Base-by-base conservation (phyloP, 1,140 invertebrate species). In the Eumaeus atala region DNA sequence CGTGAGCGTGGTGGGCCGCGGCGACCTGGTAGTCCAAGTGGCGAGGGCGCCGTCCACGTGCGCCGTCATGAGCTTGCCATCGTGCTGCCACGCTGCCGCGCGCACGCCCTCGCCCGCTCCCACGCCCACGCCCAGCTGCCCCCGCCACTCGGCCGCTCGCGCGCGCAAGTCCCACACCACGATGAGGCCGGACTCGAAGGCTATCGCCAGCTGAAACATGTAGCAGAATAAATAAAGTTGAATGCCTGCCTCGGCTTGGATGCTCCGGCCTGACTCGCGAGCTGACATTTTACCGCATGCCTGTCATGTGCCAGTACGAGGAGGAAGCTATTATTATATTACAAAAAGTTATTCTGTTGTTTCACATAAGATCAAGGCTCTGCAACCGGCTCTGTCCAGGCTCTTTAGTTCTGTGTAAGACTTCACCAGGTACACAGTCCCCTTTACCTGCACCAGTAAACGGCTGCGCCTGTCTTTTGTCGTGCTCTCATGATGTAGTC, bases 11-110 rank as follows among this genome's bases (percentile, higher is more conserved):
- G 93, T 88, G 8, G 96, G 95, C 84, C 96, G 95, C 47, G 91
- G 89, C 59, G 92, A 91, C 69, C 93, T 92, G 11, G 94, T 88
- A 67, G 92, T 93, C 97, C 97, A 99, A 28, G 96, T 98, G 53
- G 94, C 94, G 42, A 99, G 90, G 42, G 95, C 97, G 48, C 98
- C 98, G 89, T 99, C 97, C 9, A 91, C 92, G 84, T 99, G 97
- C 67, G 95, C 95, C 64, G 95, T 97, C 93, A 99, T 97, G 83
- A 99, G 96, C 89, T 98, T 97, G 56, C 98, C 98, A 86, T 99
- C 98, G 84, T 97, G 92, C 84, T 99, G 96, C 98, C 98, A 99
- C 54, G 94, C 92, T 72, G 97, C 92, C 54, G 95, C 96, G 73
- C 93, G 91, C 51, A 98, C 89, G 16, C 92, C 91, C 77, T 97